A percentile compares a stretch with the other conserved stretches of the same genome.
These are phyloP conservation scores for Plebejus anna DNA, from an alignment of 2,888 invertebrate genomes.

Conservation along the genomic window DNA sequence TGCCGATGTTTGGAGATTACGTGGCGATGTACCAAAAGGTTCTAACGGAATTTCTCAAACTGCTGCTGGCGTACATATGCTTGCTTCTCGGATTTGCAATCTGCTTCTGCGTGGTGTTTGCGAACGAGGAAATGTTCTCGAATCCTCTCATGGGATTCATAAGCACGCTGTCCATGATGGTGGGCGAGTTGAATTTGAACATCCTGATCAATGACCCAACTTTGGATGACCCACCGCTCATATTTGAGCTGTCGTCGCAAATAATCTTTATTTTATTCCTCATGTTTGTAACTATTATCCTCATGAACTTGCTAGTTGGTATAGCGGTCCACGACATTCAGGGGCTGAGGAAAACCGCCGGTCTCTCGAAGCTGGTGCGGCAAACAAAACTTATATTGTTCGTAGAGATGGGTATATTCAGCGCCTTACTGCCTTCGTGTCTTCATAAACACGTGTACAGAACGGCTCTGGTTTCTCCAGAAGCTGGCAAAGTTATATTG, in stretches of 20 bases:
- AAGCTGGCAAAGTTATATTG: slow-evolving; percentile 88
- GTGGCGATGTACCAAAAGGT: slow-evolving; percentile 95
- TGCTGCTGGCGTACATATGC: slow-evolving; percentile 90
- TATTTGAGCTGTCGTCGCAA: slow-evolving; percentile 88
- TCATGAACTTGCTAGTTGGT: slow-evolving; percentile 92
- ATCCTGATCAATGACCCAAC: slow-evolving; percentile 86
- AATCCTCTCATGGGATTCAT: slow-evolving; percentile 91
- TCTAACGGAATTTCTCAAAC: slow-evolving; percentile 89
- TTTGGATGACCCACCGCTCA: slow-evolving; percentile 84
- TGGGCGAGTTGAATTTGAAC: slow-evolving; percentile 89
- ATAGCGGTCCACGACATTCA: slow-evolving; percentile 94
- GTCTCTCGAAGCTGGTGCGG: slow-evolving; percentile 88
- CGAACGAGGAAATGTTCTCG: slow-evolving; percentile 88
- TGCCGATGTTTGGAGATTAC: slow-evolving; percentile 93
- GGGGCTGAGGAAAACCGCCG: slow-evolving; percentile 91
- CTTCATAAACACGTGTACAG: slow-evolving; percentile 87
- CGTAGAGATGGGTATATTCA: slow-evolving; percentile 89
- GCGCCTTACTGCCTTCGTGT: slow-evolving; percentile 87
- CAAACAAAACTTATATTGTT: slow-evolving; percentile 92
- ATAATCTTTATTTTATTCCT: slow-evolving; percentile 89
- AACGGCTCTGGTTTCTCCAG: slow-evolving; percentile 89
- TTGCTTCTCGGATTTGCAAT: slow-evolving; percentile 91
- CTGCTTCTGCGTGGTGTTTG: slow-evolving; percentile 92
- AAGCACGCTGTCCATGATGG: slow-evolving; percentile 93
- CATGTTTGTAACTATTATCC: slow-evolving; percentile 90